Conservation (phyloP, 2,113 vertebrate species). For the Bubalus kerabau region DNA sequence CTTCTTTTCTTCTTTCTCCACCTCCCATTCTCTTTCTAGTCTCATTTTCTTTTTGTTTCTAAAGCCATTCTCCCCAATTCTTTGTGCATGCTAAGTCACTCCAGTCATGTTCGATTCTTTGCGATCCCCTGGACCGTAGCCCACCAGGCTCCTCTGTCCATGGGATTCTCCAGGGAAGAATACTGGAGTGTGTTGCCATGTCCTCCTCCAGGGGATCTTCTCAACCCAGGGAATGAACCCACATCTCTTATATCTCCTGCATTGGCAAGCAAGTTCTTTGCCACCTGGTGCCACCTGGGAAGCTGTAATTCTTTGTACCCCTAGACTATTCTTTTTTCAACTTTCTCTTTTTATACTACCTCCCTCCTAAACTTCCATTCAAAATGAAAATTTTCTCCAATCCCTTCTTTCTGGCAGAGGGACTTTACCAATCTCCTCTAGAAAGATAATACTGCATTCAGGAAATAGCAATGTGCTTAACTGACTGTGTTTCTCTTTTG, state of each 20-base stretch:
- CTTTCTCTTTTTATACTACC: neutral
- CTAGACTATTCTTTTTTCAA: neutral
- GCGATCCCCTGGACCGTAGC: neutral
- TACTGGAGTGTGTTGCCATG: neutral
- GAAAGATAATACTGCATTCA: neutral
- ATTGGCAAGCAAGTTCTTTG: neutral
- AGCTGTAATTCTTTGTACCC: neutral
- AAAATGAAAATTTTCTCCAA: neutral
- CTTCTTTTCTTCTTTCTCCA: neutral
- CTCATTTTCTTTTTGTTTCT: neutral
- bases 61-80: neutral
- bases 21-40: neutral
- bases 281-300: neutral
- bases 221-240: neutral
- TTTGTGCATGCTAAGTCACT: neutral
- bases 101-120: neutral
- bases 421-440: neutral
- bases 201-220: neutral
- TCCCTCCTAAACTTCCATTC: neutral
- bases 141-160: neutral
- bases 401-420: neutral
- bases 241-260: neutral
- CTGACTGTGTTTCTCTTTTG: neutral
- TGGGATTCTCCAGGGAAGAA: neutral
- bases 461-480: neutral